These are phyloP conservation scores for Cylindroiulus punctatus DNA, from an alignment of 2,888 invertebrate genomes.

Conservation along the genomic window DNA sequence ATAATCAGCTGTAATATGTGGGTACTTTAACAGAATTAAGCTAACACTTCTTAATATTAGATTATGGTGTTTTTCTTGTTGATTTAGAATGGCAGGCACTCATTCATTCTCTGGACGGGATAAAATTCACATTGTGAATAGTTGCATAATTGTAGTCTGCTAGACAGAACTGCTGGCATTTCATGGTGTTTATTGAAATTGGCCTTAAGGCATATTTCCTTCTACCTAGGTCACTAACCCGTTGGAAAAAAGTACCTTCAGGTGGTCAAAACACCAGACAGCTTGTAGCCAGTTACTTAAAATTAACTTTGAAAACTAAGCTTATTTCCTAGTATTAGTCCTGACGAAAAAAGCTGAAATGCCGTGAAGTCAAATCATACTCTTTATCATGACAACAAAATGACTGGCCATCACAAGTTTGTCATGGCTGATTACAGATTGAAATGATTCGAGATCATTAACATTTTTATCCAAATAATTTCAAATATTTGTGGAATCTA, in stretches of 20 bases:
- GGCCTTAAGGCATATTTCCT: slow-evolving; percentile 18
- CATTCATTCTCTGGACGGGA: not conserved
- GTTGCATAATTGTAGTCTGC: slow-evolving; percentile 16
- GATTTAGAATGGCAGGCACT: not conserved
- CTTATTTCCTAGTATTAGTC: not conserved
- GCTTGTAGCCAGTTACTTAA: not conserved
- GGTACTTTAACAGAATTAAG: slow-evolving; percentile 3
- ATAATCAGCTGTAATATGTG: not conserved
- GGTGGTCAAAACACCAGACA: not conserved
- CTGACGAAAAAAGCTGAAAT: too few relatives aligned
- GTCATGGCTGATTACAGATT: not conserved
- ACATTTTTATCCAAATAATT: too few relatives aligned
- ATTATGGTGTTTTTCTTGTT: not conserved
- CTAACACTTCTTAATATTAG: not conserved
- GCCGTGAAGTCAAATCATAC: too few relatives aligned
- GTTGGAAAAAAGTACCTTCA: not conserved
- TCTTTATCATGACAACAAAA: not conserved
- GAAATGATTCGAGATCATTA: too few relatives aligned
- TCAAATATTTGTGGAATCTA: too few relatives aligned
- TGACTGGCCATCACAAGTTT: not conserved
- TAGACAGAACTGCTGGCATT: slow-evolving; percentile 19
- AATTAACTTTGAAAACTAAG: not conserved
- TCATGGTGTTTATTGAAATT: slow-evolving; percentile 31
- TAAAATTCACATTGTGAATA: not conserved
- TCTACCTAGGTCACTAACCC: slow-evolving; percentile 39